Conservation (phyloP, 2,888 invertebrate species). For the Hemaris fuciformis region DNA sequence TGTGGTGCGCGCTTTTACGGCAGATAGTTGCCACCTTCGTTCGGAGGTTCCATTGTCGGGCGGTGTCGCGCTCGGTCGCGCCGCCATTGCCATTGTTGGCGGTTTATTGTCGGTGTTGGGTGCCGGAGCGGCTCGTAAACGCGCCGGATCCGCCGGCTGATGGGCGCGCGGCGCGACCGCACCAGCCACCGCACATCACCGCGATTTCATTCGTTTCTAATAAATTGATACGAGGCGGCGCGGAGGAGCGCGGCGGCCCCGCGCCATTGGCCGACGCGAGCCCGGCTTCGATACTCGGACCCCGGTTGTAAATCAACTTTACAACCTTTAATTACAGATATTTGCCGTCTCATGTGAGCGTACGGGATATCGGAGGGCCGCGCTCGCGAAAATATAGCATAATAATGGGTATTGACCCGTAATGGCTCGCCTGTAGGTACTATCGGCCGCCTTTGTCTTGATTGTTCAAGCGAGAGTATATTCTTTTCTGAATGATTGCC, state of each 20-base stretch:
- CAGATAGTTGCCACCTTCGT: conserved; percentile 71
- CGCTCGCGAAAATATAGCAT: conserved; percentile 80
- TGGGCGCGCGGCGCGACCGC: conserved; percentile 76
- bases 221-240: conserved; percentile 75
- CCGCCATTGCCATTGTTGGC: conserved; percentile 79
- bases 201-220: conserved; percentile 78
- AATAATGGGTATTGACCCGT: conserved; percentile 81
- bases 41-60: conserved; percentile 74
- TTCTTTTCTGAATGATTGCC: conserved; percentile 79
- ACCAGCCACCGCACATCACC: conserved; percentile 72
- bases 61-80: conserved; percentile 21
- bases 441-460: conserved; percentile 80
- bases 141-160: conserved; percentile 63
- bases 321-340: conserved; percentile 82
- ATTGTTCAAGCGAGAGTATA: conserved; percentile 74
- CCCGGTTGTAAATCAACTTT: conserved; percentile 80
- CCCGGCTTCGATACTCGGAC: conserved; percentile 70
- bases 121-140: conserved; percentile 74
- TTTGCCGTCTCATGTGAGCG: conserved; percentile 78
- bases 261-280: conserved; percentile 72
- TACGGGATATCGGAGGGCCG: conserved; percentile 76
- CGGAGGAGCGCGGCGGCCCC: conserved; percentile 44
- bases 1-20: conserved; percentile 30
- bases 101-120: conserved; percentile 80
- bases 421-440: conserved; percentile 78